These are phyloP conservation scores for Helicolenus hilgendorfi DNA, from an alignment of 2,797 vertebrate genomes.

Conservation along the genomic window DNA sequence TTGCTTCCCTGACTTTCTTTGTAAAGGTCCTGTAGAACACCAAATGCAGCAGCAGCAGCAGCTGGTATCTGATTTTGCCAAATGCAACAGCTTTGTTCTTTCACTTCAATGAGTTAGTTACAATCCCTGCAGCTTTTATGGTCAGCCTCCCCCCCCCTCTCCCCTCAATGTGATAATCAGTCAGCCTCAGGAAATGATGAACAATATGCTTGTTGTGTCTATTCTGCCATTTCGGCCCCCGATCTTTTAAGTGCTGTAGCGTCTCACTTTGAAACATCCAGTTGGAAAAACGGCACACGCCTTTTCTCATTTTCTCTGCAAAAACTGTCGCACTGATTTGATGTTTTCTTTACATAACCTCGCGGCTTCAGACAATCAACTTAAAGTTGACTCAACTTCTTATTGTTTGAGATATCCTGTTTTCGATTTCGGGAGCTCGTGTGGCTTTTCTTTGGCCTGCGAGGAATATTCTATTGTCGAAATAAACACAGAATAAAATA, in stretches of 20 bases:
- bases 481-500: background rate
- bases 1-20: conserved; percentile 10
- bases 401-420: conserved; percentile 91
- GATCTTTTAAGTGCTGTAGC: conserved; percentile 53
- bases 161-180: conserved; percentile 44
- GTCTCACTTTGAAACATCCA: conserved; percentile 36
- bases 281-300: conserved; percentile 32
- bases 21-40: conserved; percentile 11
- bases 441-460: conserved; percentile 35
- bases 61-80: conserved; percentile 72
- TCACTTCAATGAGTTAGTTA: conserved; percentile 64
- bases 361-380: conserved; percentile 75
- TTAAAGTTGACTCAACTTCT: conserved; percentile 78
- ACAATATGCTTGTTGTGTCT: conserved; percentile 90
- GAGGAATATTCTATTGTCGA: conserved; percentile 17
- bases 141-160: conserved; percentile 9
- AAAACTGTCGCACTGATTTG: conserved; percentile 55
- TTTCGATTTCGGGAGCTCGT: conserved; percentile 74
- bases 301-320: conserved; percentile 61
- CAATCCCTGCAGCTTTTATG: conserved; percentile 56
- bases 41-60: conserved; percentile 39
- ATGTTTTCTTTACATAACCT: conserved; percentile 85
- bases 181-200: conserved; percentile 82
- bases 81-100: conserved; percentile 82
- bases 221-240: conserved; percentile 53